Percentiles rank a stretch among this genome's conserved stretches.
Evolutionary conservation across 2,797 vertebrate species (phyloP).

Genomic region (Eulemur mongoz): DNA sequence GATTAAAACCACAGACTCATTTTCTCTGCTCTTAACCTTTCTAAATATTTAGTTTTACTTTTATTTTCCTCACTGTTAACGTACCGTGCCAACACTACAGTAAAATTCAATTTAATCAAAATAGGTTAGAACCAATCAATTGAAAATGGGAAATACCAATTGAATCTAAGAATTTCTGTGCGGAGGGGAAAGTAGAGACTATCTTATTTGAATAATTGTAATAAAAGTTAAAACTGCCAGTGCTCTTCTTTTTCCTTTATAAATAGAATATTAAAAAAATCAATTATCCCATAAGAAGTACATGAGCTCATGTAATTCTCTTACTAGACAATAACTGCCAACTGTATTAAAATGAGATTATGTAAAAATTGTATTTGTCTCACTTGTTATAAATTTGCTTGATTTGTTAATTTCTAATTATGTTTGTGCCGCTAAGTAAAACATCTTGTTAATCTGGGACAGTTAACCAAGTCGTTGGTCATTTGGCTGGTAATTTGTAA

Average conservation of each 20-base stretch:
- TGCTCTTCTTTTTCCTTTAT: neutral
- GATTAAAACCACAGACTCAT: neutral
- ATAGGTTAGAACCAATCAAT: neutral
- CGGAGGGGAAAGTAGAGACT: neutral
- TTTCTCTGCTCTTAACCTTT: slow-evolving; percentile 20
- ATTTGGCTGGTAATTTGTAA: slow-evolving; percentile 3
- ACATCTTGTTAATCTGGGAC: neutral
- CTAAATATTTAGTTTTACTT: neutral
- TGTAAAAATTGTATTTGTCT: slow-evolving; percentile 8
- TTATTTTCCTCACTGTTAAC: neutral
- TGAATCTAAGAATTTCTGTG: slow-evolving; percentile 19
- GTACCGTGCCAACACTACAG: neutral
- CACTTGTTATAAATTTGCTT: neutral
- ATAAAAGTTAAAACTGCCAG: neutral
- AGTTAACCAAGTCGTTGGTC: neutral
- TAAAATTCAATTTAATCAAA: slow-evolving; percentile 8
- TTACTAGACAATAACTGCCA: neutral
- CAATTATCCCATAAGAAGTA: slow-evolving; percentile 24
- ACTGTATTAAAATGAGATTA: neutral
- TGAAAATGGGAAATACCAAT: slow-evolving; percentile 9
- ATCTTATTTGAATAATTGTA: neutral
- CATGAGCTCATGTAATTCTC: neutral
- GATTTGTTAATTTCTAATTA: slow-evolving; percentile 23
- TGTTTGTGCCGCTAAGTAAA: neutral
- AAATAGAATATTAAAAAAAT: slow-evolving; percentile 36